Percentiles rank a stretch among this genome's conserved stretches.
These are phyloP conservation scores for Oceanodroma tethys DNA, from an alignment of 2,113 vertebrate genomes.

Conservation along the genomic window DNA sequence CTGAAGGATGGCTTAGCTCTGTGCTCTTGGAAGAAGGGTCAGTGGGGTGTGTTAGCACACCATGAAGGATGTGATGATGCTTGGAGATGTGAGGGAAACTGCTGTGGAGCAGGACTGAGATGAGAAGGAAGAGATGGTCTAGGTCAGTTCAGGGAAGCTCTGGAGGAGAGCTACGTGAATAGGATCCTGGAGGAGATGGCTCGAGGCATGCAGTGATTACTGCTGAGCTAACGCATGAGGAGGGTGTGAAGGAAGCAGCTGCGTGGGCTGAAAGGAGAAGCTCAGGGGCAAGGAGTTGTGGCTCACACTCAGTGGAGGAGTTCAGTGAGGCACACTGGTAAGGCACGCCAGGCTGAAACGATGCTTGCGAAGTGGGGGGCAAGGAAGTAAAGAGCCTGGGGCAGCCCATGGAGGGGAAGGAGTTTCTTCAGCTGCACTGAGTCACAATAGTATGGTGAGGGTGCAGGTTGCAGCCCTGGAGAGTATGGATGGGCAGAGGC, in stretches of 20 bases:
- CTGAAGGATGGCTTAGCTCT: not conserved
- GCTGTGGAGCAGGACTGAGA: not conserved
- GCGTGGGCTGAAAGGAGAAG: not conserved
- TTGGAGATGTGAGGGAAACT: not conserved
- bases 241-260: not conserved
- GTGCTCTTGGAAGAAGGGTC: not conserved
- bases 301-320: not conserved
- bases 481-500: too few relatives aligned
- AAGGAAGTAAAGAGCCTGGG: not conserved
- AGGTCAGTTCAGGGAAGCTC: not conserved
- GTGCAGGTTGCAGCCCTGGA: not conserved
- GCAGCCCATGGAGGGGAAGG: not conserved
- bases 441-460: not conserved
- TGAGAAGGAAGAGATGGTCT: not conserved
- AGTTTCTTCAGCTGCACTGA: not conserved
- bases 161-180: not conserved
- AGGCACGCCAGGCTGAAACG: not conserved
- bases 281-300: not conserved
- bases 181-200: not conserved
- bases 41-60: not conserved
- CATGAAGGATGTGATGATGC: not conserved
- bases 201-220: fast-evolving
- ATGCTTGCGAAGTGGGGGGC: not conserved
- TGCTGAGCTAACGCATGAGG: not conserved
- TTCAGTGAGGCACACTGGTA: not conserved